Evolutionary conservation across 1,140 invertebrate genomes (phyloP), one percentile per base, ranked within the genome.

Genomic region (Drosophila grimshawi): DNA sequence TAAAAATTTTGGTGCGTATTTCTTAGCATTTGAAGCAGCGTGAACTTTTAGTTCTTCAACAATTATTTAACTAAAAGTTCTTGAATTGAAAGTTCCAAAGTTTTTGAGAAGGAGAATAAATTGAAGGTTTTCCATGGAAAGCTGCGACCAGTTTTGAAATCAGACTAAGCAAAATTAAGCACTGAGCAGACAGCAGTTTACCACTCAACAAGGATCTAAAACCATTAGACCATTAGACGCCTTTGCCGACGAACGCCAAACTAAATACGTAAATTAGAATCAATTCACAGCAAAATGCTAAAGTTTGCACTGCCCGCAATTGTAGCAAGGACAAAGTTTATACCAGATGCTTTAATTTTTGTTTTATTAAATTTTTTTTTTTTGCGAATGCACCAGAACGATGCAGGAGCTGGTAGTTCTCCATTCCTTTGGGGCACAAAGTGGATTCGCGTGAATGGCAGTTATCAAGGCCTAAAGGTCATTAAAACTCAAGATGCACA

Each of bases 241-340:
- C 74, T 74, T 83, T 72, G 39, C 65, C 51, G 43, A 29, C 68
- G 74, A 86, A 79, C 53, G 51, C 56, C 73, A 89, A 89, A 88
- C 83, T 88, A 80, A 83, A 88, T 80, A 83, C 83, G 83, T 88
- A 88, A 80, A 88, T 88, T 88, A 88, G 79, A 75, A 56, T 49
- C 51, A 60, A 59, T 72, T 67, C 63, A 62, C 52, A n/a, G 65
- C 66, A 73, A 65, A 78, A 61, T 56, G 78, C 62, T 48, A 85
- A 85, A 85, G 65, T 78, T 85, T 55, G 76, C 62, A 55, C 67
- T 53, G 56, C 43, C 43, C 51, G 56, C 61, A 73, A 73, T 76
- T 76, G 74, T 76, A 62, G 56, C 51, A 41, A 43, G 49, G 39
- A 66, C 56, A 81, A 71, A 81, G 57, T 81, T 82, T 76, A 46